Evolutionary conservation across 2,888 invertebrate genomes (phyloP), one percentile per base, ranked within the genome.

Genomic region (Apamea sordens): DNA sequence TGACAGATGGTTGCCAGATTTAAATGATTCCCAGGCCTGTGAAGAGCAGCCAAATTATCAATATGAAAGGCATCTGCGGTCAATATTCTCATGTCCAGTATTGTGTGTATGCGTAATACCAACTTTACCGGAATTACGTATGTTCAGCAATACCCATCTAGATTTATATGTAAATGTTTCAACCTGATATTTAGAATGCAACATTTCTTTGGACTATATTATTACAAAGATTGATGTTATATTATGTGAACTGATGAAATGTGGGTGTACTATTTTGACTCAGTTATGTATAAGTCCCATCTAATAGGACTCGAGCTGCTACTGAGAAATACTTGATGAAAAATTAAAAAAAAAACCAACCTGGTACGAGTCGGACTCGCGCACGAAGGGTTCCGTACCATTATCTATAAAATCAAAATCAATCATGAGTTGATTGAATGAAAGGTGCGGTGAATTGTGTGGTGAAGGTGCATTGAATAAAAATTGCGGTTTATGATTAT

Each of bases 1-100:
- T 56, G 28, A 71, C 84, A 84, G 71, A 68, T 84, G 65, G 44
- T 63, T 32, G 36, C 67, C 79, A 79, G 68, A 83, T 83, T 76
- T 44, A 47, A 56, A 63, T 32, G 0, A 69, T 76, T 81, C 78
- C 84, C 59, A 83, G 65, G 65, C 41, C 32, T 41, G 32, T 63
- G 15, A 18, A 15, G 32, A 63, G n/a, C 50, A 44, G 13, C n/a
- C 41, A 11, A 41, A 32, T 70, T 50, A 65, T 41, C 3, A 21
- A 36, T 64, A 78, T 15, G 53, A 41, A 50, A 44, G 18, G 32
- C 13, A 36, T 71, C 13, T n/a, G 32, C 15, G 28, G 18, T 44
- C 13, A 64, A 15, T 64, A 41, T 76, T 28, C 18, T 50, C 21
- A 41, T 44, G 41, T 41, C 41, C 50, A 53, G 32, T 8, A 70